Conservation (phyloP, 2,113 vertebrate species). For the Maccullochella peelii region DNA sequence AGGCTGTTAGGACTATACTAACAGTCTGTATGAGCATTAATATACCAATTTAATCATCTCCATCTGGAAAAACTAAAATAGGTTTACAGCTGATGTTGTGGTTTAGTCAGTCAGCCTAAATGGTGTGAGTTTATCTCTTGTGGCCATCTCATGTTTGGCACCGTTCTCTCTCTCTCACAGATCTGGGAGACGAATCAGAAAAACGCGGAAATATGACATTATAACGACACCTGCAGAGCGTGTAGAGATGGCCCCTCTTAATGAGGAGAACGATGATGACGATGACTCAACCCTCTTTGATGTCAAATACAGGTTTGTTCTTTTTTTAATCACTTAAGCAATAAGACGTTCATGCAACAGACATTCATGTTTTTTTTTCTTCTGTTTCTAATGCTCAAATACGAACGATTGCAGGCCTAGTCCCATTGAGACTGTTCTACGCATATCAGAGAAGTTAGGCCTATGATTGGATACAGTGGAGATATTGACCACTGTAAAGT, state of each 20-base stretch:
- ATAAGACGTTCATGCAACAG: neutral
- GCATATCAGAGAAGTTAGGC: neutral
- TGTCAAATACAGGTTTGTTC: constrained; percentile 93
- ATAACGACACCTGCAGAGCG: constrained; percentile 95
- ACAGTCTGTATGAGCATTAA: neutral
- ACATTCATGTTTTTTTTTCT: neutral
- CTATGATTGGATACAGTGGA: neutral
- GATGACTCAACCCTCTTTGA: constrained; percentile 96
- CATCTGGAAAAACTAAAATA: neutral
- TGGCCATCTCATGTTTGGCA: neutral
- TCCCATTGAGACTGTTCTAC: neutral
- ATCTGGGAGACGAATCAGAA: constrained; percentile 91
- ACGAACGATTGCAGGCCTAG: neutral
- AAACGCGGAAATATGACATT: constrained; percentile 96
- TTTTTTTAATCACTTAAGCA: neutral
- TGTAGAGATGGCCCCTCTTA: constrained; percentile 97
- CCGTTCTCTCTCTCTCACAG: constrained; percentile 71
- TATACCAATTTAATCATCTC: neutral
- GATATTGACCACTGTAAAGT: neutral
- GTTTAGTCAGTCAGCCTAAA: neutral
- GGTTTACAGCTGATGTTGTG: neutral
- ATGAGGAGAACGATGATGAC: constrained; percentile 91
- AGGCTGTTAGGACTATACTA: neutral
- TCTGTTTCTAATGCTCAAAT: neutral
- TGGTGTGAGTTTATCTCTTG: neutral